Conservation (phyloP, 2,797 vertebrate genomes). For the Sebastes hubbsi region DNA sequence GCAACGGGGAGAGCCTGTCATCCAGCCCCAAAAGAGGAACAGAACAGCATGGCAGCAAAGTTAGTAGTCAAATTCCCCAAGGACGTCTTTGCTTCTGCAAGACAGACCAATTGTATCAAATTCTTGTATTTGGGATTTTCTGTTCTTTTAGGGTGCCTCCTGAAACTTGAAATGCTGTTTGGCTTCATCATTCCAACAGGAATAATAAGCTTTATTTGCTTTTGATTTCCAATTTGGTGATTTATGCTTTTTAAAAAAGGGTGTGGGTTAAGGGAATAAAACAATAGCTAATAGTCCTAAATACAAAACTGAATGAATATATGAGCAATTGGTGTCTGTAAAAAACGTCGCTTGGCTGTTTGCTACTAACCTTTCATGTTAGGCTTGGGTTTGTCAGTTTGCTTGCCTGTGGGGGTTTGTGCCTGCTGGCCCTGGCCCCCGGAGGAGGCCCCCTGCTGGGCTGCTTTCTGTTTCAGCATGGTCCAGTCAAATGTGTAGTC, state of each 20-base stretch:
- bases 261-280: conserved; percentile 51
- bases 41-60: conserved; percentile 93
- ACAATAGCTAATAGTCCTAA: conserved; percentile 43
- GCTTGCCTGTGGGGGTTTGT: conserved; percentile 99
- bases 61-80: conserved; percentile 99
- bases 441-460: conserved; percentile 98
- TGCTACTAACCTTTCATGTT: conserved; percentile 99
- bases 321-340: conserved; percentile 85
- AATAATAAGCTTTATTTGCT: conserved; percentile 2
- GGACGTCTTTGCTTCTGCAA: conserved; percentile 94
- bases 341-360: conserved; percentile 99
- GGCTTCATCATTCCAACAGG: conserved; percentile 39
- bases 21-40: conserved; percentile 88
- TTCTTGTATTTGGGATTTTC: conserved; percentile 61
- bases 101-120: conserved; percentile 87
- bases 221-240: conserved; percentile 76
- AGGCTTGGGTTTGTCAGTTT: conserved; percentile 99
- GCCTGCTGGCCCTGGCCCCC: conserved; percentile 99
- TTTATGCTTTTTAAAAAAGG: conserved; percentile 20
- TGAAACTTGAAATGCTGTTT: conserved; percentile 86
- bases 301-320: conserved; percentile 63
- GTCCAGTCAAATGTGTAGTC: conserved; percentile 99
- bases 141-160: conserved; percentile 85
- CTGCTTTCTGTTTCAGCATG: conserved; percentile 99
- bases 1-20: conserved; percentile 84